Percentiles rank a stretch among this genome's conserved stretches.
phyloP scores from a whole-genome alignment of 2,797 vertebrate genomes.

The Coranthus polyacanthus region DNA sequence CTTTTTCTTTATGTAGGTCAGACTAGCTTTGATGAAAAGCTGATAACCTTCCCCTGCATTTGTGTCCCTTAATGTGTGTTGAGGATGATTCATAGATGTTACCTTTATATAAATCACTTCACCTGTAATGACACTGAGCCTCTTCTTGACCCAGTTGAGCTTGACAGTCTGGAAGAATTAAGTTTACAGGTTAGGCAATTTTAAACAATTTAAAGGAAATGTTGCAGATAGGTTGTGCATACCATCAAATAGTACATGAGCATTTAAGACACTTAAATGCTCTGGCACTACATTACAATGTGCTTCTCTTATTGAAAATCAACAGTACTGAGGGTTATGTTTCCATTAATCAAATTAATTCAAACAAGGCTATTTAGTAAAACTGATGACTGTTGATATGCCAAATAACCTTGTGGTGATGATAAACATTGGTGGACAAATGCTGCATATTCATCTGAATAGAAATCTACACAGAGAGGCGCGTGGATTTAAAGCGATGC shows the following conservation, averaged over 20 bases:
- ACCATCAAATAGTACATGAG: neutral
- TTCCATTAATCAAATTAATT: neutral
- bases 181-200: neutral
- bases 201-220: neutral
- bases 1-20: neutral
- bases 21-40: neutral
- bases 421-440: neutral
- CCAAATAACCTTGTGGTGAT: constrained; percentile 11
- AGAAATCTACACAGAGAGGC: neutral
- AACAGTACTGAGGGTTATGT: no score
- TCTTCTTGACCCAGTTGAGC: neutral
- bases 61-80: neutral
- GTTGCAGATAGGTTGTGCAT: neutral
- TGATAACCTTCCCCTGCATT: neutral
- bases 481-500: neutral
- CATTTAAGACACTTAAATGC: neutral
- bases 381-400: neutral
- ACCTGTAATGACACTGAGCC: neutral
- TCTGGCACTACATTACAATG: neutral
- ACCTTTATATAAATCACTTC: neutral
- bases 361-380: neutral
- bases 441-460: neutral
- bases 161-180: neutral
- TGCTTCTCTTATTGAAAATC: neutral
- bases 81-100: constrained; percentile 3